Percentiles rank a stretch among this genome's conserved stretches.
These are phyloP conservation scores for Burhinus bistriatus DNA, from an alignment of 2,113 vertebrate species.

Conservation along the genomic window DNA sequence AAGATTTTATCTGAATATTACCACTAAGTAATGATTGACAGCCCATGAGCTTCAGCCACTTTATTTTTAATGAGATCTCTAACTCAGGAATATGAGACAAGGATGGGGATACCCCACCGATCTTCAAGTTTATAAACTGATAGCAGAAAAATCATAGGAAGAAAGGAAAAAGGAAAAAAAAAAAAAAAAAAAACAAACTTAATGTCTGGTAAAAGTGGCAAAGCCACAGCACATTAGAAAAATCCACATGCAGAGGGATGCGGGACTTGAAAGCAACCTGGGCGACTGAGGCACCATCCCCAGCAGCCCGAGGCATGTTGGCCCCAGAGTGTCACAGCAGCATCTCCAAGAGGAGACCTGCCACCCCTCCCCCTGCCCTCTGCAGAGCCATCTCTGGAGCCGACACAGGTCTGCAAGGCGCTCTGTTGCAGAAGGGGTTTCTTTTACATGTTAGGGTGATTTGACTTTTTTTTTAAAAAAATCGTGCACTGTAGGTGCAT, in stretches of 20 bases:
- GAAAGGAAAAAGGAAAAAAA: neutral
- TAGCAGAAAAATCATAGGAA: neutral
- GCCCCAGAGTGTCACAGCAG: neutral
- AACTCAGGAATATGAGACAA: neutral
- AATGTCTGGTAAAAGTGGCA: neutral
- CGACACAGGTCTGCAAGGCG: rapidly evolving
- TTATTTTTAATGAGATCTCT: neutral
- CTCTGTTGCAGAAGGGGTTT: rapidly evolving
- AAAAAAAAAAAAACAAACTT: neutral
- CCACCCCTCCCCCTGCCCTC: rapidly evolving
- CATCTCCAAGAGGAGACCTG: neutral
- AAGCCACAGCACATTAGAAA: neutral
- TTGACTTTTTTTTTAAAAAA: neutral
- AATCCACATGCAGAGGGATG: neutral
- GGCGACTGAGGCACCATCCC: rapidly evolving
- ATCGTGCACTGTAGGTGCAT: rapidly evolving
- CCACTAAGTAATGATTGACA: neutral
- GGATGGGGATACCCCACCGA: neutral
- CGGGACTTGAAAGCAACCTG: neutral
- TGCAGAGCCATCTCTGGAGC: neutral
- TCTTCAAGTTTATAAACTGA: neutral
- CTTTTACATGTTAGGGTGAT: neutral
- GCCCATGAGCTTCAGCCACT: neutral
- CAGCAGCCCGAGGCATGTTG: rapidly evolving
- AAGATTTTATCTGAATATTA: neutral